phyloP scores from a whole-genome alignment of 1,140 invertebrate species.

The Tribolium castaneum region DNA sequence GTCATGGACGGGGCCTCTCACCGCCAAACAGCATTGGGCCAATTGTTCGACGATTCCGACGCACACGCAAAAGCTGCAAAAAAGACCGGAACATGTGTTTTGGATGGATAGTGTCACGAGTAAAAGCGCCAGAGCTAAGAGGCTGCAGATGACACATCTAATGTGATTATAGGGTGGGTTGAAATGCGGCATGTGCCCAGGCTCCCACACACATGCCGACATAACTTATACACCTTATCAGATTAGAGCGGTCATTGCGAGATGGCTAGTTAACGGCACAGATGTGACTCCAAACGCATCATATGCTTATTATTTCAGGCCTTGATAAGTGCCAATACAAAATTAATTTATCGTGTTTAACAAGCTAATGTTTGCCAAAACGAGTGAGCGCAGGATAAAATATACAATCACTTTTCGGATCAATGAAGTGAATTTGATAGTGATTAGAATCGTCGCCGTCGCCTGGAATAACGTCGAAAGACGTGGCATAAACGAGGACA shows the following conservation, averaged over 20 bases:
- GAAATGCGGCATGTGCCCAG: constrained; percentile 38
- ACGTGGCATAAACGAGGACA: neutral
- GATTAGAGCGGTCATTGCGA: constrained; percentile 36
- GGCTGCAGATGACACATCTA: constrained; percentile 44
- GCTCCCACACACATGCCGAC: constrained; percentile 45
- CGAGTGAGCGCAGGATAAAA: too few species aligned
- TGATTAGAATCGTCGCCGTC: constrained; percentile 5
- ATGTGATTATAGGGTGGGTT: constrained; percentile 37
- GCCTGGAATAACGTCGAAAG: neutral
- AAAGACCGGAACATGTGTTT: constrained; percentile 35
- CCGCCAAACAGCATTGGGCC: constrained; percentile 71
- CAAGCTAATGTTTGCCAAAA: too few species aligned
- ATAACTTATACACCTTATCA: constrained; percentile 43
- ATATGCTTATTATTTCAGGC: neutral
- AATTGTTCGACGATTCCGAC: constrained; percentile 76
- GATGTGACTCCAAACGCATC: constrained; percentile 36
- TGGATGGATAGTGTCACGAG: constrained; percentile 34
- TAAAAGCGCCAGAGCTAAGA: constrained; percentile 33
- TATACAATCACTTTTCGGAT: constrained; percentile 6
- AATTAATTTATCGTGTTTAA: too few species aligned
- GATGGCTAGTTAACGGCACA: constrained; percentile 41
- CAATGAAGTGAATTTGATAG: constrained; percentile 26
- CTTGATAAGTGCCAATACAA: too few species aligned
- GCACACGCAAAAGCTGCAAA: constrained; percentile 75
- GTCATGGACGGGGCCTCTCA: constrained; percentile 72